phyloP scores from a whole-genome alignment of 2,888 invertebrate genomes.

The Rhagonycha fulva region DNA sequence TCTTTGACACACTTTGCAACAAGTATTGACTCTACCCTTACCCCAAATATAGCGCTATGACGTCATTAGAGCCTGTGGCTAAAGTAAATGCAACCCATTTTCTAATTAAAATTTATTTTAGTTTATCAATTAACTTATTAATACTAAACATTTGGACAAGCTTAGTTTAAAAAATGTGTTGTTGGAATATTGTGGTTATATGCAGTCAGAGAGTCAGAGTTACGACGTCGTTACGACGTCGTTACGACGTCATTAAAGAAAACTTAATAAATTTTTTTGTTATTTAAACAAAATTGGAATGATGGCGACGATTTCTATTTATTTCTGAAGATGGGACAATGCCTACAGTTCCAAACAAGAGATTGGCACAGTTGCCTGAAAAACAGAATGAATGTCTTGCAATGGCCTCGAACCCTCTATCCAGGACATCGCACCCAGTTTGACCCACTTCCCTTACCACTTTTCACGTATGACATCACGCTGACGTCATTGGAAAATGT shows the following conservation, averaged over 20 bases:
- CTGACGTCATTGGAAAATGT: constrained; percentile 65
- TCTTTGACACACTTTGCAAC: constrained; percentile 57
- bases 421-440: constrained; percentile 68
- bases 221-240: background rate
- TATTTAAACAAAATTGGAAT: background rate
- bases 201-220: too few species aligned
- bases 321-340: background rate
- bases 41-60: constrained; percentile 47
- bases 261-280: background rate
- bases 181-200: too few species aligned
- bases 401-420: constrained; percentile 52
- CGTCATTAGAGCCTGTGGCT: constrained; percentile 51
- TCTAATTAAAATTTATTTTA: constrained; percentile 21
- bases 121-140: background rate
- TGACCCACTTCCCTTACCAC: constrained; percentile 63
- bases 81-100: constrained; percentile 58
- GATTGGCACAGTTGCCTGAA: constrained; percentile 31
- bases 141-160: background rate
- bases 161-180: background rate
- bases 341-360: background rate
- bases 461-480: constrained; percentile 50
- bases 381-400: constrained; percentile 49
- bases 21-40: constrained; percentile 56
- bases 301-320: background rate
- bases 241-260: background rate